These are phyloP conservation scores for Incurvaria masculella DNA, from an alignment of 2,888 invertebrate genomes.

Conservation along the genomic window DNA sequence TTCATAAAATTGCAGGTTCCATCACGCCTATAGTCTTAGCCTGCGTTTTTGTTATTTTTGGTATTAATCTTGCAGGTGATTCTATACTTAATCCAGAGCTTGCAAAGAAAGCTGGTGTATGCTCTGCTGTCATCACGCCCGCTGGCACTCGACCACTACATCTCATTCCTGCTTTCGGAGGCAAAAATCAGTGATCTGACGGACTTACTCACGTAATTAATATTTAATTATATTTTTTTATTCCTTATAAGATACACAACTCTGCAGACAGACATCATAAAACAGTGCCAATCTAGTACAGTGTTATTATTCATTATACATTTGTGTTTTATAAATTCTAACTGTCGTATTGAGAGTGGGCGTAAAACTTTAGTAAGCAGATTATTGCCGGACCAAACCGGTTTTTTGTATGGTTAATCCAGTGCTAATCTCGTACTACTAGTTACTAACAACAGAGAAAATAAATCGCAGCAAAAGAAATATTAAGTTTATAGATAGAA, in stretches of 20 bases:
- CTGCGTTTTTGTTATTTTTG: neutral
- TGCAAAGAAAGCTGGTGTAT: conserved; percentile 68
- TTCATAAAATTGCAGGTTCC: neutral
- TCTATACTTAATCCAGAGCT: conserved; percentile 69
- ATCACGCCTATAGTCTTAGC: too few species aligned
- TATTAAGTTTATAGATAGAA: too few species aligned
- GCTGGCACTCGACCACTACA: conserved; percentile 69
- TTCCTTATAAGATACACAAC: conserved; percentile 2
- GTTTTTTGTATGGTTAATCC: too few species aligned
- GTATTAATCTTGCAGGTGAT: conserved; percentile 55
- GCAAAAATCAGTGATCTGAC: conserved; percentile 66
- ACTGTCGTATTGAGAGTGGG: too few species aligned
- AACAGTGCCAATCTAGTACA: too few species aligned
- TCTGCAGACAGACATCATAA: neutral
- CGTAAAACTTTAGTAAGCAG: too few species aligned
- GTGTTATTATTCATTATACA: too few species aligned
- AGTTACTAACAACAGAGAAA: too few species aligned
- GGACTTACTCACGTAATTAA: conserved; percentile 69
- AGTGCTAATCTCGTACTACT: too few species aligned
- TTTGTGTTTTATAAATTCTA: too few species aligned
- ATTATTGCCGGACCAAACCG: too few species aligned
- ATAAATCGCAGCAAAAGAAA: too few species aligned
- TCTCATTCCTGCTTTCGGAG: conserved; percentile 67
- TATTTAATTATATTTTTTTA: conserved; percentile 1
- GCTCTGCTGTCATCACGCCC: conserved; percentile 66